These are phyloP conservation scores for Drosophila truncata DNA, from an alignment of 1,140 invertebrate genomes.

Conservation along the genomic window DNA sequence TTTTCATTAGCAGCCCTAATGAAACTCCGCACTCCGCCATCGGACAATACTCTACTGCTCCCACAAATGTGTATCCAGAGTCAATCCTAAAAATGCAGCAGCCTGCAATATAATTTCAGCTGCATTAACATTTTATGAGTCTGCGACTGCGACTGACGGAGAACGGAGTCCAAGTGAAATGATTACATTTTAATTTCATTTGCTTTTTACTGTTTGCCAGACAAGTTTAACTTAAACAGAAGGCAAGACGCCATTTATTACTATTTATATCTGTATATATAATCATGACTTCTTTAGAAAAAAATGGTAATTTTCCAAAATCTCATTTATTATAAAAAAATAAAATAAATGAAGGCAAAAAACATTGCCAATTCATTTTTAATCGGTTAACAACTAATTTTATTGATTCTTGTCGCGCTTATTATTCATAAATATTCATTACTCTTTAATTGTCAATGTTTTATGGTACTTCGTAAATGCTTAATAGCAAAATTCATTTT, in stretches of 20 bases:
- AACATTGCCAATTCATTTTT: neutral
- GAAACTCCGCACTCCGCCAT: slow-evolving; percentile 31
- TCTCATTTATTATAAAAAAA: neutral
- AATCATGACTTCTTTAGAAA: neutral
- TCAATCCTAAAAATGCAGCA: slow-evolving; percentile 28
- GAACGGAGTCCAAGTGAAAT: slow-evolving; percentile 14
- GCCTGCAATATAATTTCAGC: slow-evolving; percentile 45
- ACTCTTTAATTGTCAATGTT: neutral
- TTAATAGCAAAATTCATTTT: slow-evolving; percentile 1
- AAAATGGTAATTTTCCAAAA: neutral
- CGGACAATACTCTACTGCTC: slow-evolving; percentile 5
- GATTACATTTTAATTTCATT: slow-evolving; percentile 59
- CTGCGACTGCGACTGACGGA: slow-evolving; percentile 19
- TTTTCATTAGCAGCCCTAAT: slow-evolving; percentile 63
- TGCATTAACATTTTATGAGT: slow-evolving; percentile 62
- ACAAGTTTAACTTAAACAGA: slow-evolving; percentile 5
- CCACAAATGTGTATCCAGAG: slow-evolving; percentile 6
- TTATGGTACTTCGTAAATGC: neutral
- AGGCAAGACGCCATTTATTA: neutral
- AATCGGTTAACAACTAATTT: neutral
- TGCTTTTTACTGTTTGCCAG: slow-evolving; percentile 16
- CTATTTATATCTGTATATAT: neutral
- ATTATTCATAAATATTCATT: slow-evolving; percentile 13
- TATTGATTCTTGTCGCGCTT: no score
- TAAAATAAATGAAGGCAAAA: neutral